These are phyloP conservation scores for Cryptocephalus primarius DNA, from an alignment of 2,888 invertebrate genomes.

Conservation along the genomic window DNA sequence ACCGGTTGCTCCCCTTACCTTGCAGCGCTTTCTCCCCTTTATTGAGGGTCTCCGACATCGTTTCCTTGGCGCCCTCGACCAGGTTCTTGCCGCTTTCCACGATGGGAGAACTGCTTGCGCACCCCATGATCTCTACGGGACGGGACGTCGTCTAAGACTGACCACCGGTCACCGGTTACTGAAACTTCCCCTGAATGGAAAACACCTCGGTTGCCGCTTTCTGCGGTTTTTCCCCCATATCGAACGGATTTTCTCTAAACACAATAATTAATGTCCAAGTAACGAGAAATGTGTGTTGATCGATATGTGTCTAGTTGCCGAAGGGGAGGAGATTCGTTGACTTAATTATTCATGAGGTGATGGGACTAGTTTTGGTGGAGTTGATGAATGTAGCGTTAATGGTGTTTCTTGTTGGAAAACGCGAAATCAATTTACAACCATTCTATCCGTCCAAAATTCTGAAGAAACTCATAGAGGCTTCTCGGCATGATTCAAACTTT, in stretches of 20 bases:
- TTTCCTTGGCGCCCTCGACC: conserved; percentile 30
- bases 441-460: too few relatives aligned
- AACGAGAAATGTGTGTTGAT: too few relatives aligned
- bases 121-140: conserved; percentile 27
- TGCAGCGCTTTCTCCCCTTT: conserved; percentile 30
- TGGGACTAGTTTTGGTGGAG: too few relatives aligned
- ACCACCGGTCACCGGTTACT: conserved; percentile 12
- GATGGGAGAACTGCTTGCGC: conserved; percentile 36
- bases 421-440: too few relatives aligned
- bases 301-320: too few relatives aligned
- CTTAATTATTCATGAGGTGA: too few relatives aligned
- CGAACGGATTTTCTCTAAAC: background rate
- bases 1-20: conserved; percentile 27
- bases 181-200: background rate
- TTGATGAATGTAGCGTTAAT: too few relatives aligned
- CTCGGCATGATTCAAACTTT: too few relatives aligned
- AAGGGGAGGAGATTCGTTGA: too few relatives aligned
- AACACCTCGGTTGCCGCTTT: background rate
- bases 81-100: conserved; percentile 31
- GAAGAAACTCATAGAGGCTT: too few relatives aligned
- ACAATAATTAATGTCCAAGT: too few relatives aligned
- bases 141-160: conserved; percentile 7
- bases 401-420: too few relatives aligned
- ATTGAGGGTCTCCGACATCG: conserved; percentile 26
- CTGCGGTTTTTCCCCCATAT: background rate